A percentile compares a stretch with the other conserved stretches of the same genome.
Evolutionary conservation across 2,888 invertebrate species (phyloP).

Genomic region (Globia sparganii): DNA sequence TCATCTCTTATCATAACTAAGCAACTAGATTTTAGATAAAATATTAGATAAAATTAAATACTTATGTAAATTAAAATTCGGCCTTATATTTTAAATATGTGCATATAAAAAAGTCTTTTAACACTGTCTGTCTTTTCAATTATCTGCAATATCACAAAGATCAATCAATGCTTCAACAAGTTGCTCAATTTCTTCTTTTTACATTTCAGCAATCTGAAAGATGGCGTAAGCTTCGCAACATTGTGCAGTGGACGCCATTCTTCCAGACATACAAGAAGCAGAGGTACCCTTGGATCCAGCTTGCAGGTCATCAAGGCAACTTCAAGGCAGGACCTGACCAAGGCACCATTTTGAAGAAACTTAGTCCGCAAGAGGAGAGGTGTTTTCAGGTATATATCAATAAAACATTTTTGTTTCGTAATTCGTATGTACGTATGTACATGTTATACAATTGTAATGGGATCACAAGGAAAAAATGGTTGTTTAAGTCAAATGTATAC

Average conservation of each 20-base stretch:
- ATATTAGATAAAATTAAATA: not conserved
- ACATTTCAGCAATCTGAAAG: constrained; percentile 94
- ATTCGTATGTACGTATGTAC: constrained; percentile 6
- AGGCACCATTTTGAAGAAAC: constrained; percentile 98
- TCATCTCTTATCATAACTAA: not conserved
- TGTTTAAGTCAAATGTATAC: constrained; percentile 34
- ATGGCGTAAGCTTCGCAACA: constrained; percentile 98
- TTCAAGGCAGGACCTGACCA: constrained; percentile 98
- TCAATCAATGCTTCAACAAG: not conserved
- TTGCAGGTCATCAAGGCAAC: constrained; percentile 98
- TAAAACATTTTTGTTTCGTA: constrained; percentile 9
- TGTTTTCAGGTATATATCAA: constrained; percentile 93
- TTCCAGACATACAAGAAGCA: constrained; percentile 99
- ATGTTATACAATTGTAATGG: constrained; percentile 28
- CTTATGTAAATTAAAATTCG: not conserved
- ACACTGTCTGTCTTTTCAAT: not conserved
- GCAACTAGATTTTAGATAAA: not conserved
- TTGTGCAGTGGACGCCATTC: constrained; percentile 99
- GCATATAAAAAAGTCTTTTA: not conserved
- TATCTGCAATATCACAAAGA: not conserved
- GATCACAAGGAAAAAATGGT: constrained; percentile 2
- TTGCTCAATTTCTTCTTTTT: constrained; percentile 23
- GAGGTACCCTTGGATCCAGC: constrained; percentile 98
- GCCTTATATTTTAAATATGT: not conserved
- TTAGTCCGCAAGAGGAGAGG: constrained; percentile 96